Evolutionary conservation across 2,113 vertebrate species (phyloP), one percentile per base, ranked within the genome.

Genomic region (Trogon melanurus): DNA sequence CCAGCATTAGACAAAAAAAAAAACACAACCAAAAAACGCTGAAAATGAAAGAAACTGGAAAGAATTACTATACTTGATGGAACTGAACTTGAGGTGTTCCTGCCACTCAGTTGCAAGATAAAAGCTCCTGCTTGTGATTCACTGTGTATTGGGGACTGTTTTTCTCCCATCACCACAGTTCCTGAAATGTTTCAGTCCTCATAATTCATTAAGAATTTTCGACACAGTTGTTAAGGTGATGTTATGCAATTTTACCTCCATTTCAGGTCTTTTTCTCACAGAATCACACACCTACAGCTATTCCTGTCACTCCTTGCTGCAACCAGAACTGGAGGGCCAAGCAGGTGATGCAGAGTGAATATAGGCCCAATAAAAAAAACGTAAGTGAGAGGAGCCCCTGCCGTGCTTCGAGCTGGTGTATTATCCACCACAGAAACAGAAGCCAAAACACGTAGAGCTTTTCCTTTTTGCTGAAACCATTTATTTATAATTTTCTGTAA

Each of bases 121-220:
- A 73, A 70, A 78, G 6, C 7, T 73, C 9, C 29, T 72, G 13
- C 9, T 75, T 18, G 12, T 47, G 45, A 47, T 47, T 15, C 5
- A 25, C 30, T 65, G 34, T 56, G 3, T 11, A 18, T 0, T 50
- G 16, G 30, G 10, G 17, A 11, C 14, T 2, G 4, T 4, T 82
- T 45, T 61, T 30, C 13, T 44, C 5, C 20, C 5, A 61, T 27
- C 8, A 44, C 22, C 60, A 12, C 1, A 53, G 32, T 34, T 88
- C 15, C 56, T 62, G 21, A n/a, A 86, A 64, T 26, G 21, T 18
- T 34, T 36, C 14, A 1, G 9, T 48, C 38, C 23, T 79, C 11
- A 0, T 30, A 75, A 29, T 60, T 67, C 17, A 62, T 2, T 26
- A 5, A 44, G 13, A 85, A 27, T 13, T 86, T 66, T 53, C 36